A percentile compares a stretch with the other conserved stretches of the same genome.
These are phyloP conservation scores for Atractosteus spatula DNA, from an alignment of 2,113 vertebrate species.

Conservation along the genomic window DNA sequence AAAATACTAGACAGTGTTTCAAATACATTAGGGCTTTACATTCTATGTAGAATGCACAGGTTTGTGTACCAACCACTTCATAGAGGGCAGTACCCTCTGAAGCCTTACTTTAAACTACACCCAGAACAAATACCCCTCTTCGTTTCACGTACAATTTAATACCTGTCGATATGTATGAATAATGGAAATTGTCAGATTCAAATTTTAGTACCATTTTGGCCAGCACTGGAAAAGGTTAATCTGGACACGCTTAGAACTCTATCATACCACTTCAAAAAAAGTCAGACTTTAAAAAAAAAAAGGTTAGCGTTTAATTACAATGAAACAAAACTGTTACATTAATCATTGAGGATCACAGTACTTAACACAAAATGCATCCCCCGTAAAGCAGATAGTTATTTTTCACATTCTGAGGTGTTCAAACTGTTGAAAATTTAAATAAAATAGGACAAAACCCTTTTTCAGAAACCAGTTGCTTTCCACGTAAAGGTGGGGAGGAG, in stretches of 20 bases:
- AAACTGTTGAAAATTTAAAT: neutral
- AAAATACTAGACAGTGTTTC: conserved; percentile 33
- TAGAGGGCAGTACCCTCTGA: no score
- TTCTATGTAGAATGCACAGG: conserved; percentile 38
- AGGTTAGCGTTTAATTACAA: conserved; percentile 29
- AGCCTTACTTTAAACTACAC: no score
- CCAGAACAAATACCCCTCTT: no score
- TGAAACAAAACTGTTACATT: conserved; percentile 11
- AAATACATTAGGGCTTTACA: conserved; percentile 48
- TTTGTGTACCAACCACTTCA: no score
- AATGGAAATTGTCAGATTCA: no score
- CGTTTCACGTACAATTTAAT: no score
- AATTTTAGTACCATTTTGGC: no score
- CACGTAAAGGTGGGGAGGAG: conserved; percentile 22
- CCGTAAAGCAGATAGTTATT: neutral
- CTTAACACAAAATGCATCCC: conserved; percentile 30
- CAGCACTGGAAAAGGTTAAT: no score
- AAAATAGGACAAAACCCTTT: conserved; percentile 19
- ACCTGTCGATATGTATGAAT: no score
- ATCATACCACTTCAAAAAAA: conserved; percentile 29
- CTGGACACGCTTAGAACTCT: no score
- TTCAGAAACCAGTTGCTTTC: conserved; percentile 24
- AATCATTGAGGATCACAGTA: conserved; percentile 30
- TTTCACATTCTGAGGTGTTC: conserved; percentile 8
- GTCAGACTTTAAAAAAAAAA: conserved; percentile 24